phyloP scores from a whole-genome alignment of 2,888 invertebrate genomes.

The Cantharis rufa region DNA sequence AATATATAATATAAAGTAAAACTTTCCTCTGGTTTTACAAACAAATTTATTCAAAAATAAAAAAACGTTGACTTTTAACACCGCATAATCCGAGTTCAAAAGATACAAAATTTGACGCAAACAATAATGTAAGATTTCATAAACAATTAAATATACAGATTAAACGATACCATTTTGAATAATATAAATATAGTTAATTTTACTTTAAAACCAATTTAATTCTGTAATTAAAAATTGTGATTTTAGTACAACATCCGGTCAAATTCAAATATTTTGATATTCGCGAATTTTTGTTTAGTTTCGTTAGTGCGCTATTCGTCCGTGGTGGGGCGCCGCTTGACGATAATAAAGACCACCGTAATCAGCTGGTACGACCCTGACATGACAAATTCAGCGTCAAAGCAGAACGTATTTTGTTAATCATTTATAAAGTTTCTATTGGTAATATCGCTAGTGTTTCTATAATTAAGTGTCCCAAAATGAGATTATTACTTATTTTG shows the following conservation, averaged over 20 bases:
- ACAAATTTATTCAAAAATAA: too few species aligned
- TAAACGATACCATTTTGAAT: neutral
- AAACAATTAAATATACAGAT: neutral
- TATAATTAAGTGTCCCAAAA: neutral
- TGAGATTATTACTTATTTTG: neutral
- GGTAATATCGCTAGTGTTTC: neutral
- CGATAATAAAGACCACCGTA: neutral
- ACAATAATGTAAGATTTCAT: neutral
- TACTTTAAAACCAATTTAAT: too few species aligned
- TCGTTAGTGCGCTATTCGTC: neutral
- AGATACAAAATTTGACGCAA: neutral
- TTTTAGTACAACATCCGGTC: neutral
- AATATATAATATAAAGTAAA: too few species aligned
- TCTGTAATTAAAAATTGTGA: too few species aligned
- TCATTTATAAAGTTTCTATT: constrained; percentile 7
- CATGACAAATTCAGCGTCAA: constrained; percentile 31
- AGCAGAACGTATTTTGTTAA: constrained; percentile 7
- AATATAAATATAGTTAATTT: too few species aligned
- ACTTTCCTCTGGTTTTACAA: too few species aligned
- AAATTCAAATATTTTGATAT: neutral
- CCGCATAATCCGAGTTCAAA: neutral
- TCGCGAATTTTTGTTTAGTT: neutral
- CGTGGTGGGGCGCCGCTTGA: neutral
- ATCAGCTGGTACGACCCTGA: constrained; percentile 36
- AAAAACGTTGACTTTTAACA: too few species aligned